Conservation (phyloP, 53 echinoderm and acorn worm species). For the Temnopleurus reevesii region DNA sequence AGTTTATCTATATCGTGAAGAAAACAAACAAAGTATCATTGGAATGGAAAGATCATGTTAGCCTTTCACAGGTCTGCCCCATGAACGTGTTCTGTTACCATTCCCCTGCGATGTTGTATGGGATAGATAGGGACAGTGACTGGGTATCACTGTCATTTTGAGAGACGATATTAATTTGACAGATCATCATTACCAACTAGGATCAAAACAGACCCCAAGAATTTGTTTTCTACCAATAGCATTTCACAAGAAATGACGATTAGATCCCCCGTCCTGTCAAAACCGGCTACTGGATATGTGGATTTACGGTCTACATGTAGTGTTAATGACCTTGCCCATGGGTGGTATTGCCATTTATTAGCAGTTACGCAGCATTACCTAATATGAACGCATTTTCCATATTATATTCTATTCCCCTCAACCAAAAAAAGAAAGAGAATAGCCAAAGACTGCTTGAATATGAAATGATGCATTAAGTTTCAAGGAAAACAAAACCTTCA, state of each 20-base stretch:
- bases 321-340: slow-evolving; percentile 14
- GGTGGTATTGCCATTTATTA: neutral
- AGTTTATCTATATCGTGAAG: neutral
- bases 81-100: neutral
- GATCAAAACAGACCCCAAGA: neutral
- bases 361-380: too few relatives aligned
- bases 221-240: neutral
- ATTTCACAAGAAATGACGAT: neutral
- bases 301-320: neutral
- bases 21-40: neutral
- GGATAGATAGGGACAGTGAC: slow-evolving; percentile 4
- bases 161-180: neutral
- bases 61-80: neutral
- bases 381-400: too few relatives aligned
- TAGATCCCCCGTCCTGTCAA: neutral
- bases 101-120: neutral
- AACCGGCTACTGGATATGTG: neutral
- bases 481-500: neutral
- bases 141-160: slow-evolving; percentile 27
- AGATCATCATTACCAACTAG: neutral
- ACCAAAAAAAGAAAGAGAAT: neutral
- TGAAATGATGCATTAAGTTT: neutral
- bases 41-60: neutral
- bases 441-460: neutral
- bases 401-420: too few relatives aligned